Percentiles rank a stretch among this genome's conserved stretches.
Evolutionary conservation across 2,113 vertebrate genomes (phyloP).

Genomic region (Procavia capensis): DNA sequence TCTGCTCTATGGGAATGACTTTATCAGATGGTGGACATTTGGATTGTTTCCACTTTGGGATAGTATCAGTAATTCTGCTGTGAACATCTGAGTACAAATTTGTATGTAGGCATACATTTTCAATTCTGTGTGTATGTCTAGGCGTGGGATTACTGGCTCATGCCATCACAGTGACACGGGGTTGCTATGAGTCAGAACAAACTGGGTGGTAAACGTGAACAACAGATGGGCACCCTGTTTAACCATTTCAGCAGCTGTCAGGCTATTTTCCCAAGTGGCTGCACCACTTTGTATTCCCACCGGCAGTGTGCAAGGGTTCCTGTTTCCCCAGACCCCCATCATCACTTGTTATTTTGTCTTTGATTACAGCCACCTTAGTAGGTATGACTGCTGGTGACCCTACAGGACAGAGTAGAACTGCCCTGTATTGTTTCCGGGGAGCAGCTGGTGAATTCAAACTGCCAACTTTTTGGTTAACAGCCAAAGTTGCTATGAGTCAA

Average conservation of each 20-base stretch:
- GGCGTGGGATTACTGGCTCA: not conserved
- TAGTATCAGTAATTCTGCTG: not conserved
- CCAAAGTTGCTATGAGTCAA: no score
- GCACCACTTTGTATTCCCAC: not conserved
- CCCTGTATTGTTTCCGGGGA: no score
- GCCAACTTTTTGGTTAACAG: no score
- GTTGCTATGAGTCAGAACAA: no score
- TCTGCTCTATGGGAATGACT: no score
- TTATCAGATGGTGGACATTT: not conserved
- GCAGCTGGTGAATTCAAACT: no score
- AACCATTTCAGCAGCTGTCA: not conserved
- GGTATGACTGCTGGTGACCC: no score
- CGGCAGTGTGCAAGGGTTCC: not conserved
- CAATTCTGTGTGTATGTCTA: not conserved
- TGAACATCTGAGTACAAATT: not conserved
- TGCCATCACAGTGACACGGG: not conserved
- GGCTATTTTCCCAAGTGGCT: not conserved
- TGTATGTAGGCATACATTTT: not conserved
- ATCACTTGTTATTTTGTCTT: not conserved
- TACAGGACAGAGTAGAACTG: no score
- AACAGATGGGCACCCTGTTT: not conserved
- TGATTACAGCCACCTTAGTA: not conserved
- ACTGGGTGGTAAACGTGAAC: no score
- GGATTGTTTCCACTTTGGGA: not conserved
- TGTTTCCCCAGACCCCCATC: not conserved